Conservation (phyloP, 2,888 invertebrate species). For the Patella ulyssiponensis region DNA sequence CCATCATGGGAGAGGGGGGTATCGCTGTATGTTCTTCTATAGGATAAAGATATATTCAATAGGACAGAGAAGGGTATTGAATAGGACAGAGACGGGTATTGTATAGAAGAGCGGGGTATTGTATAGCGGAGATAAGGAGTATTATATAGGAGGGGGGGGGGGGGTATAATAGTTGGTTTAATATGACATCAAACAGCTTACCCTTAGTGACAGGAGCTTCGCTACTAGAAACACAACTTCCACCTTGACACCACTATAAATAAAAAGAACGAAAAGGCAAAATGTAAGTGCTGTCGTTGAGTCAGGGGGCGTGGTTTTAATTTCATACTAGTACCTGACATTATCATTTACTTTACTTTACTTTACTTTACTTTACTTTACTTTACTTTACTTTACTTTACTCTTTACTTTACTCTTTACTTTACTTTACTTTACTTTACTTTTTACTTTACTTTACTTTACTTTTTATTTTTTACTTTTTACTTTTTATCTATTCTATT, state of each 20-base stretch:
- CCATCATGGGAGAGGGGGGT: neutral
- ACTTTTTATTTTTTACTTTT: constrained; percentile 19
- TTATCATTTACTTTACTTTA: neutral
- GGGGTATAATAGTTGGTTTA: neutral
- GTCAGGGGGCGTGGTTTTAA: too few species aligned
- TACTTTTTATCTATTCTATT: too few species aligned
- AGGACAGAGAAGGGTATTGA: neutral
- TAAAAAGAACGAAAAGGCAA: too few species aligned
- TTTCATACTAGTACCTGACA: too few species aligned
- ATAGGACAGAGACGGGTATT: neutral
- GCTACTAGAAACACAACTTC: too few species aligned
- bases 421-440: neutral
- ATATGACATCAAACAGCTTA: neutral
- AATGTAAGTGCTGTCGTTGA: too few species aligned
- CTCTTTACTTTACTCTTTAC: too few species aligned
- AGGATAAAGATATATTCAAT: neutral
- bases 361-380: neutral
- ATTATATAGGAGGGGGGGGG: neutral
- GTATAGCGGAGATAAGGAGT: neutral
- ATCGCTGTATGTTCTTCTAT: neutral
- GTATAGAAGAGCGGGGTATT: neutral
- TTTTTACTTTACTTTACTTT: constrained; percentile 15
- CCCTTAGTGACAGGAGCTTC: too few species aligned
- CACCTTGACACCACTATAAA: too few species aligned
- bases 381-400: constrained; percentile 13